Conservation (phyloP, 1,140 invertebrate species). For the Zaprionus vittiger region DNA sequence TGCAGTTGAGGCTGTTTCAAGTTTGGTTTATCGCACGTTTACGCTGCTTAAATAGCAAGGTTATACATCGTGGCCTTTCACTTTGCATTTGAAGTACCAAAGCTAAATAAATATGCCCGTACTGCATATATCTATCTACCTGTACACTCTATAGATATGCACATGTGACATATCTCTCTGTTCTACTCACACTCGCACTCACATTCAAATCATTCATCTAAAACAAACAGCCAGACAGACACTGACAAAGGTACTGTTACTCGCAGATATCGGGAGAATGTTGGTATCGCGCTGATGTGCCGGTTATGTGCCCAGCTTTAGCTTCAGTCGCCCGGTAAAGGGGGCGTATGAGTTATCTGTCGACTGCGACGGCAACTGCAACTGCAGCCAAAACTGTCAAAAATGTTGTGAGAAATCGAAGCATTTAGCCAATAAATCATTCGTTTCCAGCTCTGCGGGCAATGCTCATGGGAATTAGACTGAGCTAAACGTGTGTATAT, state of each 20-base stretch:
- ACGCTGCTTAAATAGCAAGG: constrained; percentile 80
- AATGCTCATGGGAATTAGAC: not conserved
- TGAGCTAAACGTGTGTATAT: constrained; percentile 1
- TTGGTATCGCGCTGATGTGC: constrained; percentile 41
- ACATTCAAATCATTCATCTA: constrained; percentile 49
- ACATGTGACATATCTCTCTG: constrained; percentile 75
- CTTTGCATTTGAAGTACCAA: constrained; percentile 75
- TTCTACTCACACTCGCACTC: constrained; percentile 49
- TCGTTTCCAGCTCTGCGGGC: not conserved
- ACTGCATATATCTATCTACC: constrained; percentile 28
- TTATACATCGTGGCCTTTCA: constrained; percentile 78
- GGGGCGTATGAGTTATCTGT: constrained; percentile 46
- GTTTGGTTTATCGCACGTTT: constrained; percentile 81
- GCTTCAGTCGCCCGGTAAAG: constrained; percentile 14
- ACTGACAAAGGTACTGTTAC: constrained; percentile 71
- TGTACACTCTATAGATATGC: constrained; percentile 40
- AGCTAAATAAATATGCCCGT: constrained; percentile 62
- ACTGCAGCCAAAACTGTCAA: constrained; percentile 39
- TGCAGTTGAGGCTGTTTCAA: constrained; percentile 58
- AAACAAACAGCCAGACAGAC: constrained; percentile 52
- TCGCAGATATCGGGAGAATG: constrained; percentile 53
- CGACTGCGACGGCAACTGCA: constrained; percentile 33
- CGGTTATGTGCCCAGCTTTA: not conserved
- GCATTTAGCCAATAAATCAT: constrained; percentile 42
- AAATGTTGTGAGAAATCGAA: constrained; percentile 48